Base-by-base conservation (phyloP, 2,888 invertebrate species). In the Phalangium opilio region DNA sequence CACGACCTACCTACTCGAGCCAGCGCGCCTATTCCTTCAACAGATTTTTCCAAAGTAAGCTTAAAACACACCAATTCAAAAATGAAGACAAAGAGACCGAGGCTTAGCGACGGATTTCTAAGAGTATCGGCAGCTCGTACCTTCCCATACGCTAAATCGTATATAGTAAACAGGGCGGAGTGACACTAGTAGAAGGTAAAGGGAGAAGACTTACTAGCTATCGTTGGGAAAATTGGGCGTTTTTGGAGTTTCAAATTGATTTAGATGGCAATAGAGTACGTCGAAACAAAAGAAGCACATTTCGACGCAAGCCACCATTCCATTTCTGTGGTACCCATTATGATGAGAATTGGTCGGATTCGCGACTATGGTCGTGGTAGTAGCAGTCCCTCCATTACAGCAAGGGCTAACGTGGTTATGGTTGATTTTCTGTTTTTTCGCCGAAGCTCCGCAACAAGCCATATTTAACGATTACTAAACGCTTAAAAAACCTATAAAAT, bases 281-380 rank as follows among this genome's bases (percentile, higher is more conserved):
- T 98, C 96, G 75, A 96, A 98, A 77, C 98, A 98, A 74, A 85
- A 96, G 75, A 84, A 87, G 67, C 91, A 91, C 96, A 98, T 98
- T 69, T 95, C 93, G 55, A 83, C 82, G 67, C 81, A 78, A 59
- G 85, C 87, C 58, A 90, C 81, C 56, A 56, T 57, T 50, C 57
- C 58, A 51, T 56, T 55, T 47, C 50, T 50, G 49, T 52, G 50
- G 27, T 49, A 39, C 46, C 47, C 47, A 40, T 50, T 50, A 33
- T 52, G 49, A 38, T 44, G 48, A 34, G 48, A 43, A 38, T 49
- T 50, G n/a, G 53, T 49, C 43, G 50, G 51, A 27, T 4, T 27
- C 5, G 27, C 5, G 8, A 27, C 27, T 7, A 27, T 27, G 27
- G 27, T 27, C n/a, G n/a, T n/a, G n/a, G n/a, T n/a, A n/a, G n/a